Base-by-base conservation (phyloP, 2,888 invertebrate species). In the Emmelina monodactyla region DNA sequence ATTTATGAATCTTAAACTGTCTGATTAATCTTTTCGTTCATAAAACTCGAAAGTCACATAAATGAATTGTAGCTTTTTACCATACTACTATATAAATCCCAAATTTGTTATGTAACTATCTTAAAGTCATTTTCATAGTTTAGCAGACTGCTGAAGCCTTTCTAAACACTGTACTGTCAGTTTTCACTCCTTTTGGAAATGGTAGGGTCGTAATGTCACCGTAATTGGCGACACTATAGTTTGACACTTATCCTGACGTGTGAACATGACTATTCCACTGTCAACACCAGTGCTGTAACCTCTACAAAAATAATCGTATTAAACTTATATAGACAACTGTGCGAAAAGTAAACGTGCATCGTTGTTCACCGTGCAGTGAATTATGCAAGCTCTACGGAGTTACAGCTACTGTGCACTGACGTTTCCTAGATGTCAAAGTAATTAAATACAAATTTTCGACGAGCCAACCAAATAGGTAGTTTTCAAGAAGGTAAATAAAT, bases 371-470 rank as follows among this genome's bases (percentile, higher is more conserved):
- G 9, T 25, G 11, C n/a, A 25, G 11, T 11, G n/a, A 25, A 55
- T 71, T 69, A 64, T 63, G 67, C 62, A 63, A 69, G 47, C 51
- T 53, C 50, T 46, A 44, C 41, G 44, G 31, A 38, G 37, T 45
- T 48, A 47, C 47, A 38, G 51, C 55, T 53, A 55, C 58, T 50
- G 55, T 53, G 47, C 52, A 47, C 47, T 57, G 61, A 62, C 58
- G 53, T 61, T 70, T 70, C 67, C 69, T 66, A 57, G 56, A 58
- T 57, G 58, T 53, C 58, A 55, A 51, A 58, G 58, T 59, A 62
- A 62, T 64, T 62, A 59, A 63, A 51, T 61, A 55, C 55, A 51
- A 52, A 60, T 56, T 55, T 55, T 55, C 52, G 53, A 55, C 4
- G n/a, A 25, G 3, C 25, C 25, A 10, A 10, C n/a, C 9, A 25